phyloP scores from a whole-genome alignment of 1,140 invertebrate genomes.

The Telenomus remus region DNA sequence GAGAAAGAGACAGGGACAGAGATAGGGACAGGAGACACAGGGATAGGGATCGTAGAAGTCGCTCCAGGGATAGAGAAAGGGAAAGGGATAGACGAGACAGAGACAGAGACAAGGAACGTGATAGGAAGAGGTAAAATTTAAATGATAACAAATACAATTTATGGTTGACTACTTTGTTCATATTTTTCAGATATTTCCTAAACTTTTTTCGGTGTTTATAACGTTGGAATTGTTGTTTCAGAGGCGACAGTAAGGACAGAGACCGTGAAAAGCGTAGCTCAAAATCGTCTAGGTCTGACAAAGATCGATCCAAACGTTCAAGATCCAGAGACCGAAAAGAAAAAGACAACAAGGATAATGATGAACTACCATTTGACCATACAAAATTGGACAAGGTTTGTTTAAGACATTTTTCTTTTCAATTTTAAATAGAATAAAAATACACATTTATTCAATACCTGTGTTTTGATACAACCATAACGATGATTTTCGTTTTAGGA shows the following conservation, averaged over 20 bases:
- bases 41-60: slow-evolving; percentile 69
- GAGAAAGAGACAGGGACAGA: slow-evolving; percentile 77
- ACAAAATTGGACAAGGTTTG: slow-evolving; percentile 84
- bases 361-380: slow-evolving; percentile 80
- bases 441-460: too few species aligned
- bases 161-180: too few species aligned
- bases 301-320: slow-evolving; percentile 72
- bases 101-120: slow-evolving; percentile 50
- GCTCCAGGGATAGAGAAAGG: slow-evolving; percentile 63
- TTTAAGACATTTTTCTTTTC: slow-evolving; percentile 1
- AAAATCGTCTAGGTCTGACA: slow-evolving; percentile 72
- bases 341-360: slow-evolving; percentile 77
- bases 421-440: too few species aligned
- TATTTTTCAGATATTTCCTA: too few species aligned
- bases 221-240: too few species aligned
- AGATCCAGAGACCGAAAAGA: slow-evolving; percentile 76
- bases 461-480: too few species aligned
- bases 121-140: slow-evolving; percentile 67
- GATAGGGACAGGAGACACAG: slow-evolving; percentile 64
- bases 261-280: slow-evolving; percentile 71
- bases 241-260: slow-evolving; percentile 74
- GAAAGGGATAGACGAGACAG: slow-evolving; percentile 58
- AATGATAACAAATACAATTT: slow-evolving; percentile 17
- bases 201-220: too few species aligned
- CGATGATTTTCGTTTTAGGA: slow-evolving; percentile 76